Evolutionary conservation across 1,140 invertebrate genomes (phyloP), one percentile per base, ranked within the genome.

Genomic region (Bathynomus jamesi): DNA sequence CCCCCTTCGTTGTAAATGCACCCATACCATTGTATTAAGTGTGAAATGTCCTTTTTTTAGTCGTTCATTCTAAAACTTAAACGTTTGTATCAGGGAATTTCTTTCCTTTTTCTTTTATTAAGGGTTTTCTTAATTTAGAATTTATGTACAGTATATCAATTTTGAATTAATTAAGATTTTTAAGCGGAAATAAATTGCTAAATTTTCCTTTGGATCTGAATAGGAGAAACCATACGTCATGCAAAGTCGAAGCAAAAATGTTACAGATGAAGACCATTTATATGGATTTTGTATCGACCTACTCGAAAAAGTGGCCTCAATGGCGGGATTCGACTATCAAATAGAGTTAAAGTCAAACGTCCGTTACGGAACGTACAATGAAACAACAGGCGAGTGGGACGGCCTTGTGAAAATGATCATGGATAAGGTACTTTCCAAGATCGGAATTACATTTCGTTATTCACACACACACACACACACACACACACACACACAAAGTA

Each of bases 221-320:
- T 81, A 90, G 88, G 87, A 90, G 82, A 85, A 82, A 28, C 89
- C 89, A 1, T 91, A 89, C 81, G 87, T 90, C 62, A 89, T 89
- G 86, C 85, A 88, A 83, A 86, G 87, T 78, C 82, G 83, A 61
- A 82, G 82, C 65, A 81, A 84, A 30, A 87, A 87, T 78, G 85
- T 86, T 75, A 86, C 85, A 17, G 88, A 88, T 53, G 91, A 91
- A 81, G 85, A 85, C 69, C 84, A 87, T 53, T 91, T 88, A 84
- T 88, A 88, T 80, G 91, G 91, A 40, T 93, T 91, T 84, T 91
- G 89, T 81, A 86, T 93, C 65, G 91, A 93, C 81, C 82, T 93
- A 4, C 80, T 92, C 73, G 83, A 87, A 71, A 81, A 84, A 68
- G 82, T 83, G 28, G 78, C 81, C 2, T 71, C 53, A 13, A 78